Conservation (phyloP, 1,140 invertebrate genomes). For the Geopemphigus sp. region DNA sequence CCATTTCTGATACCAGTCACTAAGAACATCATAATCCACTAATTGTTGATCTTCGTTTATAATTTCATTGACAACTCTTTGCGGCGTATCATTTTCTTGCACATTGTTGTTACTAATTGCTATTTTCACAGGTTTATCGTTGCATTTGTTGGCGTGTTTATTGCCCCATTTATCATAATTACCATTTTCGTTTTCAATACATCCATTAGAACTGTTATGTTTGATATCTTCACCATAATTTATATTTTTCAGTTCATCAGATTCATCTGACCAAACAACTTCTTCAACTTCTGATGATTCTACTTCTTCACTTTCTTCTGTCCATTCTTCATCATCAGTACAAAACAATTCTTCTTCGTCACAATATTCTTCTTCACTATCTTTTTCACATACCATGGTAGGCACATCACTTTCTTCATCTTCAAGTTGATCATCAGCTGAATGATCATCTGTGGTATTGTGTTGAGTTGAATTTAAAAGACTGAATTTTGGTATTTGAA, state of each 20-base stretch:
- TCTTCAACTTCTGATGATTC: neutral
- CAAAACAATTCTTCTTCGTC: neutral
- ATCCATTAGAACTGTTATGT: neutral
- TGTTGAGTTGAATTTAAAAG: neutral
- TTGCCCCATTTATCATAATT: neutral
- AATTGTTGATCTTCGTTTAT: neutral
- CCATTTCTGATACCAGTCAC: conserved; percentile 27
- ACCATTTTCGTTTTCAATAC: neutral
- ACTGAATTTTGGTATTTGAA: conserved; percentile 30
- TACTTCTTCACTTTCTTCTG: neutral
- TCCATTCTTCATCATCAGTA: neutral
- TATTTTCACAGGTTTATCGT: neutral
- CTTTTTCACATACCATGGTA: neutral
- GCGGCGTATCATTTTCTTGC: neutral
- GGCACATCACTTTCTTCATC: neutral
- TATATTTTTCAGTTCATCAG: neutral
- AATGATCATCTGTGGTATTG: neutral
- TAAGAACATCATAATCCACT: conserved; percentile 15
- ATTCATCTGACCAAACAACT: neutral
- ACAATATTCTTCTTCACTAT: neutral
- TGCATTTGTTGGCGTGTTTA: too few species aligned
- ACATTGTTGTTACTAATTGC: neutral
- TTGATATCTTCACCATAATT: neutral
- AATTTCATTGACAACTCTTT: neutral
- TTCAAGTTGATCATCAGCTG: neutral